phyloP scores from a whole-genome alignment of 2,113 vertebrate genomes.

The Leucoraja erinaceus region DNA sequence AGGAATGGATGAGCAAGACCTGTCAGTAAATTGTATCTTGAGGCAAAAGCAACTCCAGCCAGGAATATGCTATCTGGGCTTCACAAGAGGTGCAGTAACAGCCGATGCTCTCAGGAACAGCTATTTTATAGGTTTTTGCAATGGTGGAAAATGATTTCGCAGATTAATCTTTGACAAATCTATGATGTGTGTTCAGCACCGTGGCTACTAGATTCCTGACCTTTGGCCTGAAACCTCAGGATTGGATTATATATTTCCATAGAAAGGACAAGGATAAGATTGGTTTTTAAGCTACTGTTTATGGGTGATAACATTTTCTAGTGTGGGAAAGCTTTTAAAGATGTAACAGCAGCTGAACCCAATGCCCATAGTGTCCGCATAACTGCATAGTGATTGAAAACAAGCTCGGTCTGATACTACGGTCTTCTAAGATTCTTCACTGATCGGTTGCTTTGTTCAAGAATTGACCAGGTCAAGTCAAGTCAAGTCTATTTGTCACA shows the following conservation, averaged over 20 bases:
- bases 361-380: not conserved
- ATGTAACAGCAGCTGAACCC: not conserved
- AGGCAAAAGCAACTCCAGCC: not conserved
- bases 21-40: not conserved
- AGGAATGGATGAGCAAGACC: not conserved
- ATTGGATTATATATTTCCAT: not conserved
- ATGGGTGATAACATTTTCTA: not conserved
- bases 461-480: no score
- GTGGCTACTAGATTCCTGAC: not conserved
- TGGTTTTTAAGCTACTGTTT: not conserved
- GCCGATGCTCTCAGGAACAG: not conserved
- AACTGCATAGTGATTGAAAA: not conserved
- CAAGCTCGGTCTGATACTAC: no score
- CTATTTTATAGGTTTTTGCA: not conserved
- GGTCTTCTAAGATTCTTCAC: no score
- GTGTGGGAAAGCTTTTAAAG: not conserved
- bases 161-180: not conserved
- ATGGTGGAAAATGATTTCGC: not conserved
- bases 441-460: no score
- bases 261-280: not conserved
- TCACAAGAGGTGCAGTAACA: not conserved
- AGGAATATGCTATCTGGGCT: not conserved
- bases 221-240: not conserved
- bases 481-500: no score
- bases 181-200: not conserved